A percentile compares a stretch with the other conserved stretches of the same genome.
phyloP scores from a whole-genome alignment of 2,797 vertebrate species.

The Crocodylus rhombifer region DNA sequence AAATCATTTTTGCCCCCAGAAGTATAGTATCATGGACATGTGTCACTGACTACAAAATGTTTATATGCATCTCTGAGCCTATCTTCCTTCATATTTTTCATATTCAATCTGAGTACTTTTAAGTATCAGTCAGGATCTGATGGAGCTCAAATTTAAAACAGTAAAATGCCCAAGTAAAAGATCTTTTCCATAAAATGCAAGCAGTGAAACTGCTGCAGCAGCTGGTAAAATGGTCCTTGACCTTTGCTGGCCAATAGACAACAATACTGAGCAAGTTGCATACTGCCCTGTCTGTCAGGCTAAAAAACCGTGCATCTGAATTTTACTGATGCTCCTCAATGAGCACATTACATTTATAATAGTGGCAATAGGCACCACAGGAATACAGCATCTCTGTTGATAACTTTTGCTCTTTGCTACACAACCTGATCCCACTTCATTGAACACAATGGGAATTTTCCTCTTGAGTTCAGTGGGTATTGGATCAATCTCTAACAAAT shows the following conservation, averaged over 20 bases:
- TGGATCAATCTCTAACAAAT: not conserved
- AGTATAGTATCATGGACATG: not conserved
- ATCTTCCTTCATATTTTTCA: not conserved
- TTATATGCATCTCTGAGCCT: not conserved
- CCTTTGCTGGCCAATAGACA: too few relatives aligned
- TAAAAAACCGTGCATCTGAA: not conserved
- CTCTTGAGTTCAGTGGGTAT: not conserved
- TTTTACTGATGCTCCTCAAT: not conserved
- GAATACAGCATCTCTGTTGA: not conserved
- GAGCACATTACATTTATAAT: not conserved
- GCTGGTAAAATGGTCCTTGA: too few relatives aligned
- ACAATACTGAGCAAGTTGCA: too few relatives aligned
- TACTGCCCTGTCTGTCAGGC: too few relatives aligned
- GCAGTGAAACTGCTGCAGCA: not conserved
- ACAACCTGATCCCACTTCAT: accelerated
- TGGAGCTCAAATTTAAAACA: not conserved
- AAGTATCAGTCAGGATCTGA: not conserved
- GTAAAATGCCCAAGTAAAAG: not conserved
- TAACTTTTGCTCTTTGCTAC: not conserved
- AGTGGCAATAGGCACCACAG: not conserved
- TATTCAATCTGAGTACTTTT: not conserved
- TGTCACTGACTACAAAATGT: not conserved
- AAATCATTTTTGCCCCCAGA: not conserved
- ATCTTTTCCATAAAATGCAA: not conserved
- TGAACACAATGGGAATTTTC: not conserved